Conservation (phyloP, 1,140 invertebrate genomes). For the Hestina assimilis region DNA sequence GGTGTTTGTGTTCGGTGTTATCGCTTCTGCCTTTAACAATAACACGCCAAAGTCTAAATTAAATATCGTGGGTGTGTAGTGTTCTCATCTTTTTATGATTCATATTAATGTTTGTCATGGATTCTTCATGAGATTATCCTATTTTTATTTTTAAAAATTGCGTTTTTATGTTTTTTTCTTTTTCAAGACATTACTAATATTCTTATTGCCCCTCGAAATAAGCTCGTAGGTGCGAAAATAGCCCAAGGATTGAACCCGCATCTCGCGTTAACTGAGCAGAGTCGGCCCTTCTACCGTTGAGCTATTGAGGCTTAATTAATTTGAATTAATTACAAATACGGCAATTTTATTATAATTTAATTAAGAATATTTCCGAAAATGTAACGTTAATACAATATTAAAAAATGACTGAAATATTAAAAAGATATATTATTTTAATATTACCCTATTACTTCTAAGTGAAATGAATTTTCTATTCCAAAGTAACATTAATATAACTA, state of each 20-base stretch:
- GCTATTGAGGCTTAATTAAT: too few species aligned
- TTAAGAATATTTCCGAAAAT: too few species aligned
- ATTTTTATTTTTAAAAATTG: too few species aligned
- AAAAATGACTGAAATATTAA: neutral
- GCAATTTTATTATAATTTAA: too few species aligned
- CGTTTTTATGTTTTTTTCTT: too few species aligned
- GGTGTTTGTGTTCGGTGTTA: constrained; percentile 52
- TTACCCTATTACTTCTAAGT: neutral
- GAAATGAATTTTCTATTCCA: neutral
- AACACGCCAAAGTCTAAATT: constrained; percentile 33
- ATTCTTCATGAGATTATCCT: neutral
- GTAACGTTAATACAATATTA: too few species aligned
- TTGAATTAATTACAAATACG: too few species aligned
- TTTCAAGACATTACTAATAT: neutral
- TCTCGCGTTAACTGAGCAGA: too few species aligned
- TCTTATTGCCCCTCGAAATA: neutral
- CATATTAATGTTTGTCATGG: neutral
- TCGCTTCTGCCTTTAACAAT: constrained; percentile 53
- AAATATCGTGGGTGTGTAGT: constrained; percentile 20
- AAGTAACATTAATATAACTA: constrained; percentile 9
- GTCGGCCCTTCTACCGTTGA: too few species aligned
- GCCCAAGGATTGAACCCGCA: too few species aligned
- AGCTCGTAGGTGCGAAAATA: too few species aligned
- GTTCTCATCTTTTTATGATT: constrained; percentile 4
- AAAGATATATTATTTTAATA: neutral